Evolutionary conservation across 2,113 vertebrate genomes (phyloP).

Genomic region (Cebus imitator): DNA sequence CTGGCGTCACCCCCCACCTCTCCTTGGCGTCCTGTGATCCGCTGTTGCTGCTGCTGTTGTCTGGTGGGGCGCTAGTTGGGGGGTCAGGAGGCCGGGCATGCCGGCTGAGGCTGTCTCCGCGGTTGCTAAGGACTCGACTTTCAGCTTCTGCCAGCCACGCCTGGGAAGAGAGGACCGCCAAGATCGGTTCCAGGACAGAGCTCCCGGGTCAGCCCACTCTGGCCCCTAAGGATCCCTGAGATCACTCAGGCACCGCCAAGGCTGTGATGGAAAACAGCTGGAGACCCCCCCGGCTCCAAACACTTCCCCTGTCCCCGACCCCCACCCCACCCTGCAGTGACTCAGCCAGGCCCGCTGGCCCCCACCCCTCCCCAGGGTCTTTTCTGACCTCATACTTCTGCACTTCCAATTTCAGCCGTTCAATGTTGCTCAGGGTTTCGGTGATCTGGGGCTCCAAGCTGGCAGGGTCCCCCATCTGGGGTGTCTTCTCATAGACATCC

Average conservation of each 20-base stretch:
- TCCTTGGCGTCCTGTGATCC: conserved; percentile 85
- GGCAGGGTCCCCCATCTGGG: conserved; percentile 93
- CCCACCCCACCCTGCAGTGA: conserved; percentile 45
- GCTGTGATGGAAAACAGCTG: conserved; percentile 66
- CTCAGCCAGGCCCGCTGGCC: conserved; percentile 23
- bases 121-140: conserved; percentile 79
- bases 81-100: conserved; percentile 79
- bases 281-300: not conserved
- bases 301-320: not conserved
- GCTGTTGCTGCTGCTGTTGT: conserved; percentile 87
- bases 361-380: conserved; percentile 47
- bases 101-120: conserved; percentile 84
- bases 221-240: conserved; percentile 22
- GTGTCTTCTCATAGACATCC: conserved; percentile 94
- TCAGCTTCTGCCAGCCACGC: conserved; percentile 90
- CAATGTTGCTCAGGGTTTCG: conserved; percentile 90
- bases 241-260: conserved; percentile 55
- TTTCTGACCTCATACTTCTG: conserved; percentile 90
- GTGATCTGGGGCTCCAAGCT: conserved; percentile 90
- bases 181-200: not conserved
- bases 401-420: conserved; percentile 88
- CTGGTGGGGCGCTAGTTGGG: conserved; percentile 74
- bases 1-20: conserved; percentile 79
- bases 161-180: conserved; percentile 70
- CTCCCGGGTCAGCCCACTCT: not conserved